phyloP scores from a whole-genome alignment of 1,140 invertebrate genomes.

The Matsumurasca onukii region DNA sequence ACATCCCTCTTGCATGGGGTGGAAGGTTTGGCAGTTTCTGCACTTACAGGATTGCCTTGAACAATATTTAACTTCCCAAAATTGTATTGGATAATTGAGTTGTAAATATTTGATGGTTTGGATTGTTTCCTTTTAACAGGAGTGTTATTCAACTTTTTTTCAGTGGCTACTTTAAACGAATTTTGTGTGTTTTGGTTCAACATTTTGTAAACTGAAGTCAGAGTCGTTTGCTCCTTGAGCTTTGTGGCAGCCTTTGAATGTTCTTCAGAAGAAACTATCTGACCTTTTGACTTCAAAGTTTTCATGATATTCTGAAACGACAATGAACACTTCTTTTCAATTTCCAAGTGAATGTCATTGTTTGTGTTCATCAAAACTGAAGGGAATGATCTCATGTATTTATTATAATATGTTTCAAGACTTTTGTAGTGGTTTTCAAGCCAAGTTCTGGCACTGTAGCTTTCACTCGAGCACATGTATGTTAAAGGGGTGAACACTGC shows the following conservation, averaged over 20 bases:
- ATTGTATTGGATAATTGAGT: conserved; percentile 9
- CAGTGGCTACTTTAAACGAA: background rate
- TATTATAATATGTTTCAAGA: conserved; percentile 8
- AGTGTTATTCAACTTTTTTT: background rate
- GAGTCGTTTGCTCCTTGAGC: background rate
- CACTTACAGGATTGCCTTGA: too few relatives aligned
- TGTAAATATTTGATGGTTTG: background rate
- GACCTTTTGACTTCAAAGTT: background rate
- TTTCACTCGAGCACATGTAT: conserved; percentile 9
- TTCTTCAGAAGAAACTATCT: conserved; percentile 19
- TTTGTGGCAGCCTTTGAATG: background rate
- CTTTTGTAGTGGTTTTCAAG: background rate
- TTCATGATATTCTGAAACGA: conserved; percentile 22
- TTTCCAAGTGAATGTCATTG: background rate
- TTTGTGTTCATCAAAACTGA: background rate
- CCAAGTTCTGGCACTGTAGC: conserved; percentile 14
- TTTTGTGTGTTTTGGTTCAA: background rate
- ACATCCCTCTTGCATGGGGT: too few relatives aligned
- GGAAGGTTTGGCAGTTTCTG: too few relatives aligned
- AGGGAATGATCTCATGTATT: conserved; percentile 13
- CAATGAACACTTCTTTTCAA: background rate
- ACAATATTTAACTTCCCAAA: conserved; percentile 15
- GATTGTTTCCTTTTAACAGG: background rate
- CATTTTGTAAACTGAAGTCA: background rate
- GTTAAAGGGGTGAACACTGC: background rate